phyloP scores from a whole-genome alignment of 2,888 invertebrate species.

The Lacanobia oleracea region DNA sequence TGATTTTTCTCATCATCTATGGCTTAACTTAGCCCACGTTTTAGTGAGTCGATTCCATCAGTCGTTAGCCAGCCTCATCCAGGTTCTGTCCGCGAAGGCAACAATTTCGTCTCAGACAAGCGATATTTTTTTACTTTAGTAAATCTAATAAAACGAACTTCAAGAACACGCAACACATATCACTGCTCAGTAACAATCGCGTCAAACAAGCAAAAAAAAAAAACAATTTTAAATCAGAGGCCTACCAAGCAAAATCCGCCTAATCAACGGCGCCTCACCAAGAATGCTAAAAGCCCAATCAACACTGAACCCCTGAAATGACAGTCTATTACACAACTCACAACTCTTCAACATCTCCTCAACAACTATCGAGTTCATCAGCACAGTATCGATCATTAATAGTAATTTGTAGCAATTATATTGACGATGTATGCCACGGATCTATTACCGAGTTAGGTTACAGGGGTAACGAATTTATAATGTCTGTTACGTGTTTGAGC shows the following conservation, averaged over 20 bases:
- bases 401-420: slow-evolving; percentile 85
- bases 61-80: no score
- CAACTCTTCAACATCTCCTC: slow-evolving; percentile 17
- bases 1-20: no score
- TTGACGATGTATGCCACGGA: slow-evolving; percentile 74
- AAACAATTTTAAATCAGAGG: not conserved
- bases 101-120: no score
- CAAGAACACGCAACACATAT: not conserved
- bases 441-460: slow-evolving; percentile 61
- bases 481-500: slow-evolving; percentile 77
- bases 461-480: slow-evolving; percentile 86
- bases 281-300: slow-evolving; percentile 54
- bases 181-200: not conserved
- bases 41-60: no score
- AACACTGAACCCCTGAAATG: slow-evolving; percentile 55
- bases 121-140: no score
- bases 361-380: slow-evolving; percentile 68
- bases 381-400: slow-evolving; percentile 73
- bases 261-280: slow-evolving; percentile 49
- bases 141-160: no score
- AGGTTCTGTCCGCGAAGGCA: no score
- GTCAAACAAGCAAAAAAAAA: slow-evolving; percentile 1
- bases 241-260: slow-evolving; percentile 9
- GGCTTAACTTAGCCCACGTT: no score
- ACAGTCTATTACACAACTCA: slow-evolving; percentile 51